Base-by-base conservation (phyloP, 1,140 invertebrate species). In the Drosophila repleta region DNA sequence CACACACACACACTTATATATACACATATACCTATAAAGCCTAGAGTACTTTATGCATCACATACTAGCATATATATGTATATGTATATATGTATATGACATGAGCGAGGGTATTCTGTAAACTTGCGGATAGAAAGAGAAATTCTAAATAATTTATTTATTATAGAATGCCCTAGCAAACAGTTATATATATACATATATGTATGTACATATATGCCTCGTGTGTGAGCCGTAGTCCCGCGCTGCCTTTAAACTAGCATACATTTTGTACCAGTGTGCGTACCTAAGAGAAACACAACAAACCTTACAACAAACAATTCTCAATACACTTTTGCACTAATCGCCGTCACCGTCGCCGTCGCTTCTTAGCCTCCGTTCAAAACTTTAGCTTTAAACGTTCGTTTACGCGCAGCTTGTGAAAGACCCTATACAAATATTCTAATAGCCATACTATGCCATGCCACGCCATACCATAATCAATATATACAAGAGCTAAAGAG, bases 211-310 rank as follows among this genome's bases (percentile, higher is more conserved):
- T 29, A 67, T 45, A 11, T 29, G 43, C 51, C 29, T 49, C 72
- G 75, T 84, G 66, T 85, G 74, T 80, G 81, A 80, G 62, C 63
- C 77, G 82, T 85, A 87, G 82, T 85, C 82, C 82, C 82, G 75
- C 83, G 82, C 82, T 85, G 82, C 82, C 82, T 85, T 85, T 88
- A 69, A 68, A 85, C 82, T 87, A 82, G 83, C 82, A 82, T 88
- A 88, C 67, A 80, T 83, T 73, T 88, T 88, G 82, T 87, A 87
- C 82, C 82, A 79, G 75, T 87, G 72, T 82, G 82, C 83, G 75
- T 82, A 82, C 79, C 83, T 88, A 79, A 87, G 37, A 64, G 56
- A 74, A 60, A 76, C 61, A 67, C 64, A 73, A 67, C 64, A 73
- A 70, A 64, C 53, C 61, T 71, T 71, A 66, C 61, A 29, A 72